These are phyloP conservation scores for Spheniscus mendiculus DNA, from an alignment of 2,113 vertebrate genomes.

Conservation along the genomic window DNA sequence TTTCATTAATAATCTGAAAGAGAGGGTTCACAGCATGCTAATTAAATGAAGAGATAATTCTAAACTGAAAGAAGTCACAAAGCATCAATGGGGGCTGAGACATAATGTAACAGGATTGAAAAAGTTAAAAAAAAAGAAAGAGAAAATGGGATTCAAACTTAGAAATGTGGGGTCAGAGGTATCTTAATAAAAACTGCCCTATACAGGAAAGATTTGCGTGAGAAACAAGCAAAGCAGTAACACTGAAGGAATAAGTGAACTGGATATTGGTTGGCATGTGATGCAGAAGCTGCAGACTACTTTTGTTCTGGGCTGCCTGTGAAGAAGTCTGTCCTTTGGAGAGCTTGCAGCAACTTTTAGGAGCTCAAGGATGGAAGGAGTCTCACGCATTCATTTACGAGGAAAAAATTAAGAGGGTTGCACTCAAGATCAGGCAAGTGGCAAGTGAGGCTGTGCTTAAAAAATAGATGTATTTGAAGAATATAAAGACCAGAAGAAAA, in stretches of 20 bases:
- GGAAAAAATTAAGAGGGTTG: neutral
- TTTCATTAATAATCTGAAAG: slow-evolving; percentile 20
- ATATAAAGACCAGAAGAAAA: neutral
- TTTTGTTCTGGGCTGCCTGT: neutral
- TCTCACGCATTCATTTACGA: neutral
- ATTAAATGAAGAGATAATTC: neutral
- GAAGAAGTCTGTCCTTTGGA: neutral
- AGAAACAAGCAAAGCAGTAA: neutral
- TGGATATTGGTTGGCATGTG: neutral
- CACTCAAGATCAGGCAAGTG: neutral
- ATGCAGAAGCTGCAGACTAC: neutral
- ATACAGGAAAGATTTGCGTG: neutral
- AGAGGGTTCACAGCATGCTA: neutral
- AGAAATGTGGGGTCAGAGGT: neutral
- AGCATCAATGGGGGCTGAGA: neutral
- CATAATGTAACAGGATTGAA: neutral
- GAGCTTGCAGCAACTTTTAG: neutral
- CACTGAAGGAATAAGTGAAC: neutral
- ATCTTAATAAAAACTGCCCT: neutral
- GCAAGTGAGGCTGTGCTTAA: neutral
- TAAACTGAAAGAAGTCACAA: neutral
- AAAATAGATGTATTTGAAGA: neutral
- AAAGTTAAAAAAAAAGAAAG: neutral
- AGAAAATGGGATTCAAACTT: neutral
- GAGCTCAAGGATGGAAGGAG: neutral